Conservation (phyloP, 2,797 vertebrate species). For the Scleropages formosus region DNA sequence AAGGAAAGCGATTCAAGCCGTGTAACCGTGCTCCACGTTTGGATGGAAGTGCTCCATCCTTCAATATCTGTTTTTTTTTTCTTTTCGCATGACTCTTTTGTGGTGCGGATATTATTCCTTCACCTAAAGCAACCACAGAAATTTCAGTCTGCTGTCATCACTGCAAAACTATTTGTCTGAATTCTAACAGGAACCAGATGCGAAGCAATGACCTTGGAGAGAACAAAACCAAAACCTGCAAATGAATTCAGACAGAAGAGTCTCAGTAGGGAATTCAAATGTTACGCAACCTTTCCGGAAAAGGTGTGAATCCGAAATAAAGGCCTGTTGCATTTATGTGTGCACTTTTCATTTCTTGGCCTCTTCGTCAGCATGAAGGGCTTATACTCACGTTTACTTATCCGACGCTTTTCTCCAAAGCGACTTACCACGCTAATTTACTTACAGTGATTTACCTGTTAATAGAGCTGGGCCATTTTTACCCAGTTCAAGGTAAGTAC, state of each 20-base stretch:
- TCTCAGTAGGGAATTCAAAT: too few relatives aligned
- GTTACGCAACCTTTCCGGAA: not conserved
- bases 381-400: not conserved
- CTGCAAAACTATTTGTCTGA: conserved; percentile 20
- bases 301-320: not conserved
- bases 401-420: too few relatives aligned
- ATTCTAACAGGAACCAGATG: conserved; percentile 7
- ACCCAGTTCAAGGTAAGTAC: not conserved
- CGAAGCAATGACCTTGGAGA: conserved; percentile 18
- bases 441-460: too few relatives aligned
- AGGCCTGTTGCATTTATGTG: not conserved
- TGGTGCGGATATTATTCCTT: too few relatives aligned
- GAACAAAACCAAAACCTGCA: not conserved
- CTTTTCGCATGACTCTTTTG: conserved; percentile 15
- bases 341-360: not conserved
- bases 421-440: too few relatives aligned
- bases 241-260: not conserved
- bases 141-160: not conserved
- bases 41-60: not conserved
- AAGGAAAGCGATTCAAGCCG: too few relatives aligned
- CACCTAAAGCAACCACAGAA: not conserved
- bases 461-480: not conserved
- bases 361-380: conserved; percentile 1
- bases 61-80: not conserved
- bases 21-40: not conserved